Base-by-base conservation (phyloP, 2,113 vertebrate genomes). In the Aphyosemion australe region DNA sequence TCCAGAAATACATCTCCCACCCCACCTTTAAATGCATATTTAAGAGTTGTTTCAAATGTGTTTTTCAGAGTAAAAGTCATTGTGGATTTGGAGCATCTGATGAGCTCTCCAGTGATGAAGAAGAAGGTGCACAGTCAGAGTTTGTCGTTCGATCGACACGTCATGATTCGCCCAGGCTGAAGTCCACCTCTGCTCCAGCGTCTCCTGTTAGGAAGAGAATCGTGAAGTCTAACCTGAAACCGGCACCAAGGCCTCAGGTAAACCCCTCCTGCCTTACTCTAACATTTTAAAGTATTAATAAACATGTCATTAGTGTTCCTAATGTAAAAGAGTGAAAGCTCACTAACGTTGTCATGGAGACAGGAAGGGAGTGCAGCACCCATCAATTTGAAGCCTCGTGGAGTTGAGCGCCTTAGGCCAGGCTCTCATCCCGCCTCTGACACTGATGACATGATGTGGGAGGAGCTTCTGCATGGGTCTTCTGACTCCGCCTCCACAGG, bases 361-460 rank as follows among this genome's bases (percentile, higher is more conserved):
- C 83, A 89, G 88, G 88, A 90, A 55, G 76, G 42, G 16, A 19
- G 51, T 16, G 78, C 55, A 18, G 19, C 52, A 1, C 34, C 49
- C 3, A 14, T 69, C 18, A 69, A 73, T 39, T 54, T 42, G 42
- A 81, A 79, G 12, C 72, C 84, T 12, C 72, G 66, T 31, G 81
- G 87, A 45, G 42, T 89, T 59, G 87, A 91, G 34, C 91, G 86
- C 15, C 92, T 93, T 47, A 90, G 92, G 20, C 94, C 91, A 39
- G 93, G 93, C 53, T 93, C 94, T 0, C 95, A 92, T 50, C 95
- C 94, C 0, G 95, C 94, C 75, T 99, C 97, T 0, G 97, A 99
- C 88, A 98, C 97, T 0, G 97, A 99, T 10, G 97, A 99, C 71
- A 94, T 95, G 76, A 70, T 99, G 47, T 96, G 97, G 96, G 97